Percentiles rank a stretch among this genome's conserved stretches.
These are phyloP conservation scores for Chrysaora quinquecirrha DNA, from an alignment of 30 jellyfish, hydroid and myxozoan species.

Conservation along the genomic window DNA sequence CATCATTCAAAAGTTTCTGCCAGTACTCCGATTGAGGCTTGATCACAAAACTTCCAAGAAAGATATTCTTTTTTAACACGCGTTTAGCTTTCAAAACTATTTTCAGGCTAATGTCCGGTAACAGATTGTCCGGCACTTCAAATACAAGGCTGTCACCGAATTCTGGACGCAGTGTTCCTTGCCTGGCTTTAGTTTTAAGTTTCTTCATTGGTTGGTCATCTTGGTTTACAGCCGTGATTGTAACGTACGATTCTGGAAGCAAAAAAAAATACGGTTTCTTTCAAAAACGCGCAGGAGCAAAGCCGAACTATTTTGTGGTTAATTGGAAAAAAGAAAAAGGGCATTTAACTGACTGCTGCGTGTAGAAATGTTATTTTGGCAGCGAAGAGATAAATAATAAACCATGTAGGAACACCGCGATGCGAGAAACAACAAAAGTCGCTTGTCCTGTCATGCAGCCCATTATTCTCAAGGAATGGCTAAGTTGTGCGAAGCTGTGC, in stretches of 20 bases:
- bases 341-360: too few species aligned
- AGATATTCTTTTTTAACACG: conserved; percentile 47
- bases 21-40: conserved; percentile 72
- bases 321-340: too few species aligned
- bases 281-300: not conserved
- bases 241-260: conserved; percentile 79
- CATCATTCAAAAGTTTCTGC: conserved; percentile 68
- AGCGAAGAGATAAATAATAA: too few species aligned
- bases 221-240: conserved; percentile 65
- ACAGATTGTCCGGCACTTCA: conserved; percentile 78
- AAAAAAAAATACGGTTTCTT: not conserved
- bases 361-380: too few species aligned
- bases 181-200: conserved; percentile 49
- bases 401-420: too few species aligned
- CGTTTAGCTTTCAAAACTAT: conserved; percentile 62
- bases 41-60: conserved; percentile 63
- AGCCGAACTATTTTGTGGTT: not conserved
- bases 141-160: conserved; percentile 56
- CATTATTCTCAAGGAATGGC: too few species aligned
- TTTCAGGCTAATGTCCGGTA: conserved; percentile 74
- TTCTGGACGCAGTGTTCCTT: conserved; percentile 83
- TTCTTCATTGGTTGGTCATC: conserved; percentile 75
- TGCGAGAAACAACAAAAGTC: too few species aligned
- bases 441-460: too few species aligned
- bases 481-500: too few species aligned